Evolutionary conservation across 1,140 invertebrate genomes (phyloP).

Genomic region (Monochamus saltuarius): DNA sequence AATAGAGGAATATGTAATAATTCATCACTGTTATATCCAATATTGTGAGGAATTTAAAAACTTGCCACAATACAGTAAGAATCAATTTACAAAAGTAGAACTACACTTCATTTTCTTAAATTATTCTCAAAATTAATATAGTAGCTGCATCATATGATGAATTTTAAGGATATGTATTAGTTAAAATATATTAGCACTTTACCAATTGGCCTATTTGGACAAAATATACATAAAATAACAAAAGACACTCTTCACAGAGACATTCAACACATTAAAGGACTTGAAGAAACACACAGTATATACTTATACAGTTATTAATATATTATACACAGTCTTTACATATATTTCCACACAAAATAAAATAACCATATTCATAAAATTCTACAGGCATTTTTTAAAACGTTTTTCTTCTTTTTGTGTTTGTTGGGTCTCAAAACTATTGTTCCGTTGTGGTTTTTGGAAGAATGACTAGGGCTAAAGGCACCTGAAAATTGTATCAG

Average conservation of each 20-base stretch:
- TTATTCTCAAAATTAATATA: too few species aligned
- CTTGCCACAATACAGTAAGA: too few species aligned
- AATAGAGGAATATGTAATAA: too few species aligned
- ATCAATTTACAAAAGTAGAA: too few species aligned
- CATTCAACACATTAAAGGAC: conserved; percentile 1
- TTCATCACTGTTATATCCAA: too few species aligned
- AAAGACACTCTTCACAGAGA: conserved; percentile 2
- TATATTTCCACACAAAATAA: conserved; percentile 2
- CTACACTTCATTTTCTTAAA: too few species aligned
- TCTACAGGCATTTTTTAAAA: conserved; percentile 64
- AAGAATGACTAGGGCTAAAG: conserved; percentile 62
- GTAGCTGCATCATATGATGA: too few species aligned
- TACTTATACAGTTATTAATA: conserved; percentile 21
- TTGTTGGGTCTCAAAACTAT: conserved; percentile 60
- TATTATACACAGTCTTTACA: conserved; percentile 7
- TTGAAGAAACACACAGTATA: conserved; percentile 24
- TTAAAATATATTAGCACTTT: conserved; percentile 47
- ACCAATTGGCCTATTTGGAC: conserved; percentile 44
- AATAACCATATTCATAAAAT: conserved; percentile 51
- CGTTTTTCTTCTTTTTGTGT: conserved; percentile 62
- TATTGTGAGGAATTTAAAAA: too few species aligned
- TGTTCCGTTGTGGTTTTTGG: conserved; percentile 59
- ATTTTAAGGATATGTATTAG: not conserved
- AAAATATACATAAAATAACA: conserved; percentile 31
- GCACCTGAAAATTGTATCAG: conserved; percentile 55